Evolutionary conservation across 2,113 vertebrate genomes (phyloP).

Genomic region (Hyaena hyaena): DNA sequence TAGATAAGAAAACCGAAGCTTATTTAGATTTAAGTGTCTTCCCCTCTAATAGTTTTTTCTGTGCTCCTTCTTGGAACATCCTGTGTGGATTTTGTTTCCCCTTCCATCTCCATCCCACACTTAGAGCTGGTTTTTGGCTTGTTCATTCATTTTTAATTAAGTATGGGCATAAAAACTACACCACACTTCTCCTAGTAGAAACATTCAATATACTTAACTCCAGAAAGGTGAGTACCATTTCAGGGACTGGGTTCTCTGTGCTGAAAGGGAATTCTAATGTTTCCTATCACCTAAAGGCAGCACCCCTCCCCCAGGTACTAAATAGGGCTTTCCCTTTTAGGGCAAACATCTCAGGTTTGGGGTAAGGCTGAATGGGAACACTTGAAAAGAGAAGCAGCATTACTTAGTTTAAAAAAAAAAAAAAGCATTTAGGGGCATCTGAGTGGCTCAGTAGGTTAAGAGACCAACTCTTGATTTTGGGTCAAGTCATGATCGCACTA

Average conservation of each 20-base stretch:
- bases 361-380: background rate
- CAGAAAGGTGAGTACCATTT: background rate
- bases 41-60: background rate
- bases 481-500: too few species aligned
- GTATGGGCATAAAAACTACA: background rate
- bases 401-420: background rate
- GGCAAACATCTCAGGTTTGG: background rate
- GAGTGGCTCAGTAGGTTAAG: too few species aligned
- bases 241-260: background rate
- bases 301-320: background rate
- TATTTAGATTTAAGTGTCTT: background rate
- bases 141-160: constrained; percentile 9
- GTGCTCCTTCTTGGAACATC: background rate
- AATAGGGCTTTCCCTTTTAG: background rate
- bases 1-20: background rate
- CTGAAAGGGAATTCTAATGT: background rate
- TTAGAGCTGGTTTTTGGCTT: background rate
- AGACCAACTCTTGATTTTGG: too few species aligned
- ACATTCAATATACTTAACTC: background rate
- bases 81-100: background rate
- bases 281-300: background rate
- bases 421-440: too few species aligned
- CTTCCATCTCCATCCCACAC: background rate
- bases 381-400: background rate
- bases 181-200: background rate